Base-by-base conservation (phyloP, 2,888 invertebrate genomes). In the Elegia similella region DNA sequence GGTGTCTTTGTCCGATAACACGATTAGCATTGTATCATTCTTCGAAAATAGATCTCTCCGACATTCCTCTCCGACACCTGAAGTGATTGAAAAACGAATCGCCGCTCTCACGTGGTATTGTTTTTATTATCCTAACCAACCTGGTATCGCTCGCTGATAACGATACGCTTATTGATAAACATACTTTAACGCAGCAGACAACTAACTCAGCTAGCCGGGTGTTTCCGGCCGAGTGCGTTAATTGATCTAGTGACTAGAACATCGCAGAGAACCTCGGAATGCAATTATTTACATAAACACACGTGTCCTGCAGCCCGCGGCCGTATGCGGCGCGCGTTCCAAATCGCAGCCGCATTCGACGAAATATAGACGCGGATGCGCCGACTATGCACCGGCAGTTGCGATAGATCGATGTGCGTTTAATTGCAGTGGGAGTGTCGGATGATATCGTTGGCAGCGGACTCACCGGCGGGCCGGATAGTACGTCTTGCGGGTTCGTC, bases 401-500 rank as follows among this genome's bases (percentile, higher is more conserved):
- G 60, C 57, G 59, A 59, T 58, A 64, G 67, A 65, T 67, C 60
- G 73, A 76, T 76, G 74, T 69, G 72, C 73, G 75, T 80, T 76
- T 76, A 74, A 80, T 77, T 73, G 73, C 68, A 58, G 62, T 60
- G 60, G 59, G 61, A 63, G 62, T 66, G 68, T 67, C 64, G 68
- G 65, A 52, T 62, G 64, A 62, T 65, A 62, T 65, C 63, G 67
- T 69, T 73, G 70, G 68, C 69, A 69, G 62, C 60, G 73, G 67
- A 92, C 94, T 94, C 86, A 95, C 95, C 95, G 85, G 94, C 94
- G 73, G 94, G 93, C 65, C 94, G 91, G 69, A 91, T 90, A 76
- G 93, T 93, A 71, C 94, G 93, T 56, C 94, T 92, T 66, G 93
- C 93, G 81, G 94, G 94, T 73, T 94, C 93, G 82, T 95, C 94